phyloP scores from a whole-genome alignment of 2,888 invertebrate species.

The Sinopyrophorus schimmeli region DNA sequence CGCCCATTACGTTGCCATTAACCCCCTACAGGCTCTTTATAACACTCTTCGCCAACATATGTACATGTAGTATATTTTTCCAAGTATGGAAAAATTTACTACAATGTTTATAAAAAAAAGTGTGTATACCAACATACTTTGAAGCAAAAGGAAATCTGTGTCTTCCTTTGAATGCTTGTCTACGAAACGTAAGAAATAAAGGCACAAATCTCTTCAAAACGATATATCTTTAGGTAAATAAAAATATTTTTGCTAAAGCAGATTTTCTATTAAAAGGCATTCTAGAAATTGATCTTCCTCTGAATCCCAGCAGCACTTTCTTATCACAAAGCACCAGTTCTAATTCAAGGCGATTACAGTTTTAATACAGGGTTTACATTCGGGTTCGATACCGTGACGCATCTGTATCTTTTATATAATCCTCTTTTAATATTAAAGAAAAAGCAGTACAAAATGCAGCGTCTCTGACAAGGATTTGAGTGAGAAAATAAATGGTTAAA shows the following conservation, averaged over 20 bases:
- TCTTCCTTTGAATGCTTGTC: too few relatives aligned
- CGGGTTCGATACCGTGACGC: constrained; percentile 34
- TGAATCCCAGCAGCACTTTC: constrained; percentile 17
- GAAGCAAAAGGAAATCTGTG: too few relatives aligned
- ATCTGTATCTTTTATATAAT: constrained; percentile 38
- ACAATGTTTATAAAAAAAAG: too few relatives aligned
- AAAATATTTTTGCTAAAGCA: constrained; percentile 12
- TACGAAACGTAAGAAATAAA: too few relatives aligned
- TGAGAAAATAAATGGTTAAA: constrained; percentile 38
- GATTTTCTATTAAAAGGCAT: constrained; percentile 11
- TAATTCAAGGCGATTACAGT: constrained; percentile 37
- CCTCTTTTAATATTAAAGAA: constrained; percentile 38
- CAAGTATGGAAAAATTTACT: too few relatives aligned
- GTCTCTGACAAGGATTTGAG: constrained; percentile 35
- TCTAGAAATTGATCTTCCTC: constrained; percentile 18
- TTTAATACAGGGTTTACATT: constrained; percentile 38
- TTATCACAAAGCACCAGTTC: constrained; percentile 35
- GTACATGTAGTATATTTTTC: constrained; percentile 34
- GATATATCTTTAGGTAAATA: constrained; percentile 13
- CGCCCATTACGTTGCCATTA: constrained; percentile 42
- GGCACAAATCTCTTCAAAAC: not conserved
- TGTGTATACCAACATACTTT: too few relatives aligned
- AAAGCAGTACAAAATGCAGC: constrained; percentile 35
- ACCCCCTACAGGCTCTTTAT: constrained; percentile 34
- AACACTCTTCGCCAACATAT: constrained; percentile 31